Evolutionary conservation across 92 coral and sea anemone genomes (phyloP).

Genomic region (Epizoanthus rinbou): DNA sequence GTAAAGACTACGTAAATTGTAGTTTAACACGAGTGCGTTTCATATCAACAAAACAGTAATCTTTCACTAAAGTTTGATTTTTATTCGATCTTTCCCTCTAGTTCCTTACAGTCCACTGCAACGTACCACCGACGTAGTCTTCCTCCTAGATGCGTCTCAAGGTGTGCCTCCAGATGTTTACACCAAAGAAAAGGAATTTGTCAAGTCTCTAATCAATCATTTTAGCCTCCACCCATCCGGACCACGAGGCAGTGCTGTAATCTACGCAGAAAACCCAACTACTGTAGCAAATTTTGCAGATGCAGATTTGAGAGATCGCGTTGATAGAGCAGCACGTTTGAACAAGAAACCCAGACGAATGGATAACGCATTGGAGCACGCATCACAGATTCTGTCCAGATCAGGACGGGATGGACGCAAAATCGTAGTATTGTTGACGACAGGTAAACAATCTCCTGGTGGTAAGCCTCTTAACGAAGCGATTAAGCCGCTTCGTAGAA

Average conservation of each 20-base stretch:
- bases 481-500: conserved; percentile 60
- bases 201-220: conserved; percentile 16
- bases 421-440: conserved; percentile 63
- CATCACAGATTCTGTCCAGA: conserved; percentile 44
- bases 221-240: conserved; percentile 25
- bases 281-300: conserved; percentile 43
- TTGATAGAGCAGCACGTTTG: conserved; percentile 58
- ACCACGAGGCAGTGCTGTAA: conserved; percentile 49
- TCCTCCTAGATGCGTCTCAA: conserved; percentile 24
- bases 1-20: too few species aligned
- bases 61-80: background rate
- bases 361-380: conserved; percentile 68
- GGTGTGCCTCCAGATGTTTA: conserved; percentile 13
- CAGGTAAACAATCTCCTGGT: conserved; percentile 33
- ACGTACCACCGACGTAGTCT: conserved; percentile 6
- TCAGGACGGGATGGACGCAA: conserved; percentile 63
- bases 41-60: too few species aligned
- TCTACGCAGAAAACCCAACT: conserved; percentile 65
- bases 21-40: too few species aligned
- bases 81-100: background rate
- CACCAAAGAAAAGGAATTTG: conserved; percentile 40
- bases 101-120: conserved; percentile 27
- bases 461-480: conserved; percentile 59
- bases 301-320: conserved; percentile 27
- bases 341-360: conserved; percentile 63